phyloP scores from a whole-genome alignment of 2,797 vertebrate genomes.

The Galaxias olidus region DNA sequence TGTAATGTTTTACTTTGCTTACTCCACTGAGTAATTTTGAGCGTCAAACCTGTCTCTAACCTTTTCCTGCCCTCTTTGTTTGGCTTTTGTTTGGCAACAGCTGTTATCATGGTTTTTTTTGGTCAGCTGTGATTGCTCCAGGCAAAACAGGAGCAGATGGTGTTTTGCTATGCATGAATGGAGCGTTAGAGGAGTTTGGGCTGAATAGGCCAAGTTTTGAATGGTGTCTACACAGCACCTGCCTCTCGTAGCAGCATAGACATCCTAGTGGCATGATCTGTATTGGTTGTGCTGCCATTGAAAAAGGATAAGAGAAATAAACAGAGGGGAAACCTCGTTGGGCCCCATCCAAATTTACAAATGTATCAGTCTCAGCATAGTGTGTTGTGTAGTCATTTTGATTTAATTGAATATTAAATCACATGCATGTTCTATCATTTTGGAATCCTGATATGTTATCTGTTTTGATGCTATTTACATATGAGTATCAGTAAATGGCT shows the following conservation, averaged over 20 bases:
- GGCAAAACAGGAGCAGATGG: slow-evolving; percentile 99
- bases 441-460: slow-evolving; percentile 84
- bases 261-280: slow-evolving; percentile 88
- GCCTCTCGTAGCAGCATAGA: slow-evolving; percentile 89
- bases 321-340: slow-evolving; percentile 72
- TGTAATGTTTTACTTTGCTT: slow-evolving; percentile 78
- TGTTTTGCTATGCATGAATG: slow-evolving; percentile 99
- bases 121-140: slow-evolving; percentile 99
- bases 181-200: slow-evolving; percentile 94
- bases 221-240: slow-evolving; percentile 99
- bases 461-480: slow-evolving; percentile 85
- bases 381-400: slow-evolving; percentile 90
- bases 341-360: slow-evolving; percentile 93
- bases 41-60: slow-evolving; percentile 91
- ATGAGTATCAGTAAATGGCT: slow-evolving; percentile 78
- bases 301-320: slow-evolving; percentile 62
- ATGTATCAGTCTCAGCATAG: slow-evolving; percentile 92
- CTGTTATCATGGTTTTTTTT: slow-evolving; percentile 97
- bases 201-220: slow-evolving; percentile 99
- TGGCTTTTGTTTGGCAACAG: slow-evolving; percentile 98
- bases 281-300: slow-evolving; percentile 69
- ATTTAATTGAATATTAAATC: slow-evolving; percentile 98
- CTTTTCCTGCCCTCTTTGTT: slow-evolving; percentile 91
- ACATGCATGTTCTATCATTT: slow-evolving; percentile 91
- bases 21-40: slow-evolving; percentile 84